These are phyloP conservation scores for Macrostomum lignano DNA, from an alignment of 1,140 invertebrate genomes.

Conservation along the genomic window DNA sequence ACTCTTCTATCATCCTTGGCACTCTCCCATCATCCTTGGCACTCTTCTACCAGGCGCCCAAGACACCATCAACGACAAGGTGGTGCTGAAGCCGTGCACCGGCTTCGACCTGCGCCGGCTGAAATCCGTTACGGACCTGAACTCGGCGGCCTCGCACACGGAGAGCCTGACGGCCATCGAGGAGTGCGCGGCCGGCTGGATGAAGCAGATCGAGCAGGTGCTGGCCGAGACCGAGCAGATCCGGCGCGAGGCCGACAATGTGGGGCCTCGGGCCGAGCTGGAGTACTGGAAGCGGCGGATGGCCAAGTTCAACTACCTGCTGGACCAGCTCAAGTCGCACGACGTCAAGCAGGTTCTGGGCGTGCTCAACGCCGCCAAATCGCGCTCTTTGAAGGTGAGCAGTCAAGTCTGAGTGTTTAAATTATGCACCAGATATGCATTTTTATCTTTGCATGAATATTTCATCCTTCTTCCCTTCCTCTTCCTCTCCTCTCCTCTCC, in stretches of 20 bases:
- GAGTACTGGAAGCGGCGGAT: slow-evolving; percentile 80
- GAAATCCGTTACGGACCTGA: slow-evolving; percentile 18
- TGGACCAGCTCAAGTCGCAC: slow-evolving; percentile 48
- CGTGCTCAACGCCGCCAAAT: slow-evolving; percentile 42
- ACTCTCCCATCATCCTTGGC: too few species aligned
- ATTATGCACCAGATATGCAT: too few species aligned
- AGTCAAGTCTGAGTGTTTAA: neutral
- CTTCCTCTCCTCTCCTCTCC: too few species aligned
- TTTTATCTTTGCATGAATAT: too few species aligned
- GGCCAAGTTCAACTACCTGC: slow-evolving; percentile 62
- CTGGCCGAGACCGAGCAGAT: slow-evolving; percentile 37
- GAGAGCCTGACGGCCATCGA: slow-evolving; percentile 23
- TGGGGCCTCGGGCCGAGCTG: slow-evolving; percentile 63
- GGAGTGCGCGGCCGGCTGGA: slow-evolving; percentile 24
- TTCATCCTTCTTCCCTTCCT: too few species aligned
- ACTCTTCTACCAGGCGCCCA: slow-evolving; percentile 35
- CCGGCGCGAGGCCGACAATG: slow-evolving; percentile 58
- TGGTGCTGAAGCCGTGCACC: slow-evolving; percentile 19
- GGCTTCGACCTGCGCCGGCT: slow-evolving; percentile 17
- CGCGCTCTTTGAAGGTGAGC: slow-evolving; percentile 42
- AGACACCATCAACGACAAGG: slow-evolving; percentile 24
- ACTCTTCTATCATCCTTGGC: too few species aligned
- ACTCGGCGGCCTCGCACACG: slow-evolving; percentile 19
- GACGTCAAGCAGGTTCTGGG: slow-evolving; percentile 40
- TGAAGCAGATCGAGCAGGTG: slow-evolving; percentile 28